Conservation (phyloP, 2,797 vertebrate genomes). For the Alfaro cultratus region DNA sequence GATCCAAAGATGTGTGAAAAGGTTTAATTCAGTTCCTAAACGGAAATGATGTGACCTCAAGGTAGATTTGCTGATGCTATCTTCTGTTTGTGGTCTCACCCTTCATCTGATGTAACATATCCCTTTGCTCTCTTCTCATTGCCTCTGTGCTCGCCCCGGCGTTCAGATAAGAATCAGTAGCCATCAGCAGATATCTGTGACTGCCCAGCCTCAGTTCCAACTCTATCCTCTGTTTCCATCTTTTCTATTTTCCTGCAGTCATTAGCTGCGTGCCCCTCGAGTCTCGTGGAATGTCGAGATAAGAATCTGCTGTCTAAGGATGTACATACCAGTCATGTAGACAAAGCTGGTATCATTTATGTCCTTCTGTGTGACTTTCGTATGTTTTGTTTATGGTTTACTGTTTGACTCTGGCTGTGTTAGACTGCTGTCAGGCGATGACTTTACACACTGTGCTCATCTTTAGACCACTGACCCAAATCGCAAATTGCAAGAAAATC, state of each 20-base stretch:
- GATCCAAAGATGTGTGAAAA: background rate
- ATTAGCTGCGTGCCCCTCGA: conserved; percentile 40
- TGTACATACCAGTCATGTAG: conserved; percentile 27
- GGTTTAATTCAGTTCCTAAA: conserved; percentile 13
- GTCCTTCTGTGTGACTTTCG: conserved; percentile 6
- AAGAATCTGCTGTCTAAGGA: conserved; percentile 46
- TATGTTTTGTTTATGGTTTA: conserved; percentile 15
- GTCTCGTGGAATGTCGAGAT: conserved; percentile 54
- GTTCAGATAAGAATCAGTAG: conserved; percentile 61
- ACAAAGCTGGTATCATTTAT: conserved; percentile 21
- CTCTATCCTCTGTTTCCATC: conserved; percentile 35
- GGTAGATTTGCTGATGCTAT: conserved; percentile 53
- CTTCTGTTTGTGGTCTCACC: conserved; percentile 38
- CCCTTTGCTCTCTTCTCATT: conserved; percentile 27
- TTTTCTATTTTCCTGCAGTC: conserved; percentile 22
- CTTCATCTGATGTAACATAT: conserved; percentile 46
- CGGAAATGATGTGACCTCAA: conserved; percentile 41
- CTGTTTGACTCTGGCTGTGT: conserved; percentile 18
- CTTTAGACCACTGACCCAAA: conserved; percentile 36
- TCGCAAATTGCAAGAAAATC: background rate
- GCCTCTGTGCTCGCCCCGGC: conserved; percentile 33
- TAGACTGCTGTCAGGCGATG: conserved; percentile 32
- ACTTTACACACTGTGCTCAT: conserved; percentile 47
- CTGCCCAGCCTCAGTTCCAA: conserved; percentile 14
- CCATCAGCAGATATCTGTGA: conserved; percentile 64